phyloP scores from a whole-genome alignment of 1,140 invertebrate species.

The Apis dorsata region DNA sequence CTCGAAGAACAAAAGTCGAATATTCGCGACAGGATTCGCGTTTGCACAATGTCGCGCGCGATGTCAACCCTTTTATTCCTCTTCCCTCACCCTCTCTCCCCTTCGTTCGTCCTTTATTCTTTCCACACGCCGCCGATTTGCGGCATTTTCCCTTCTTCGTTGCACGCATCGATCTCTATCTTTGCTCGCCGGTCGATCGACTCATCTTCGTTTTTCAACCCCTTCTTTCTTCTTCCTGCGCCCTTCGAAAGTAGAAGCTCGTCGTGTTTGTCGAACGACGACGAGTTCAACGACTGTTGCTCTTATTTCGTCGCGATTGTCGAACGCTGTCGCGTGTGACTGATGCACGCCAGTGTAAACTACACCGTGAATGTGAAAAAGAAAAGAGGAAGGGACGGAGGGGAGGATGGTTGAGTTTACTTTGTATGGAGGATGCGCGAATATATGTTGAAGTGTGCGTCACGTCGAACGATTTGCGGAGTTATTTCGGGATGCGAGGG shows the following conservation, averaged over 20 bases:
- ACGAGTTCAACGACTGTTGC: conserved; percentile 51
- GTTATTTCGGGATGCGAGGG: conserved; percentile 18
- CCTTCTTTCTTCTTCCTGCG: neutral
- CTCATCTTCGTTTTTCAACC: neutral
- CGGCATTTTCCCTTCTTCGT: neutral
- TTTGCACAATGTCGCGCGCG: conserved; percentile 28
- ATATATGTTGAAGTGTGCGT: conserved; percentile 9
- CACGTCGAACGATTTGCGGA: neutral
- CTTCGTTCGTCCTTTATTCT: conserved; percentile 31
- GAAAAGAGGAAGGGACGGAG: conserved; percentile 41
- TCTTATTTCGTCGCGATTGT: conserved; percentile 57
- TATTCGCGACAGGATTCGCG: conserved; percentile 42
- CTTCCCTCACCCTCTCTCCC: conserved; percentile 18
- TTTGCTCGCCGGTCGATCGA: neutral
- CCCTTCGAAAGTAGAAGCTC: conserved; percentile 31
- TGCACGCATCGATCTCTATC: neutral
- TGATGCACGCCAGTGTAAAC: conserved; percentile 54
- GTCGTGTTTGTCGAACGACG: conserved; percentile 45
- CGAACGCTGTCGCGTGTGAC: conserved; percentile 42
- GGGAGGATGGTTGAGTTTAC: conserved; percentile 8
- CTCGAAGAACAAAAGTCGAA: conserved; percentile 49
- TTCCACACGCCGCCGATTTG: neutral
- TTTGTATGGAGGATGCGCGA: neutral
- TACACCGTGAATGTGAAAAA: conserved; percentile 8
- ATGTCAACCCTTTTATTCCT: conserved; percentile 31